Base-by-base conservation (phyloP, 2,113 vertebrate species). In the Tupaia chinensis region DNA sequence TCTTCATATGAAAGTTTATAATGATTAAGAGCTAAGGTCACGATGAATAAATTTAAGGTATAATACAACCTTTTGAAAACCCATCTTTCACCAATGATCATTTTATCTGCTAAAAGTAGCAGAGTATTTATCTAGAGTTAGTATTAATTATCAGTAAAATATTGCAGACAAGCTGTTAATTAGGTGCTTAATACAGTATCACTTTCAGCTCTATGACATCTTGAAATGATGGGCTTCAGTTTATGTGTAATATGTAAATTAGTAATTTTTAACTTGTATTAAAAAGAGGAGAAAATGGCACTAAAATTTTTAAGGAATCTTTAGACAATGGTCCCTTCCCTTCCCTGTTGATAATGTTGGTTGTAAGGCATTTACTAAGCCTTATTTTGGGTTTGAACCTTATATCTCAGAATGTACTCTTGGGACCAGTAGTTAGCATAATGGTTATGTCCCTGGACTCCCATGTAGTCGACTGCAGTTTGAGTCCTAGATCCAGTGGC, bases 31-130 rank as follows among this genome's bases (percentile, higher is more conserved):
- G 7, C 65, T 19, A 19, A 68, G 1, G 2, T 87, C 3, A 87
- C 81, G 56, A 15, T 11, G 27, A 66, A 4, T 27, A 76, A 34
- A 76, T 73, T 15, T 5, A 44, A 90, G 2, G 2, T 7, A 2
- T 7, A n/a, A 9, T 1, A 3, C 2, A 84, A 53, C 5, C 7
- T 3, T 44, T 14, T n/a, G 9, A 9, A 72, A 32, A 1, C 2
- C 23, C 32, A 44, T 13, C 56, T 20, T 23, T 32, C 20, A 78
- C 6, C 34, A 54, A 32, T 44, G 32, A 58, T 32, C 12, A 34
- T 77, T 92, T 82, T 34, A 4, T 94, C 29, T 16, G 2, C 54
- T 32, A 10, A 34, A 53, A n/a, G 17, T 32, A 65, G 12, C 9
- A 79, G 23, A 68, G 3, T 29, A 4, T 54, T 74, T 84, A 58